Evolutionary conservation across 2,888 invertebrate species (phyloP).

Genomic region (Leptura quadrifasciata): DNA sequence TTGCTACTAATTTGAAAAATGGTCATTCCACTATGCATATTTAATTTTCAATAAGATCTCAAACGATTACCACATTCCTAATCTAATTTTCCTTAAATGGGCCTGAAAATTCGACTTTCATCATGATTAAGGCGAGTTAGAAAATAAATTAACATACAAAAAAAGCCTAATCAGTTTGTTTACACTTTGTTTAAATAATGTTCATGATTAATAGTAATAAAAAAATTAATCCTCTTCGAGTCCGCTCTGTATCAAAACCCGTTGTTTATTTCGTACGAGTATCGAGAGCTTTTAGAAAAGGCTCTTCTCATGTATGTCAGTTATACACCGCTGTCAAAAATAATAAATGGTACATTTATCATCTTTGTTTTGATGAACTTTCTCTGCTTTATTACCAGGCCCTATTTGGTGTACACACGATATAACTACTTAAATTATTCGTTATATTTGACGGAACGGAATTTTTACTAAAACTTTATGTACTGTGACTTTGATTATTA

Average conservation of each 20-base stretch:
- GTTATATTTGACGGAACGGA: neutral
- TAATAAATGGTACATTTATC: slow-evolving; percentile 47
- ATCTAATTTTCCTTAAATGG: neutral
- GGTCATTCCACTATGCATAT: no score
- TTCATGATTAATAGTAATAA: neutral
- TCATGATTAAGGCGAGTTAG: neutral
- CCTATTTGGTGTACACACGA: slow-evolving; percentile 20
- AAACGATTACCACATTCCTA: neutral
- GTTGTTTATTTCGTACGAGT: slow-evolving; percentile 16
- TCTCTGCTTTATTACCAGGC: slow-evolving; percentile 33
- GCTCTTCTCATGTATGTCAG: slow-evolving; percentile 19
- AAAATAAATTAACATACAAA: slow-evolving; percentile 3
- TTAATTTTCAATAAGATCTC: neutral
- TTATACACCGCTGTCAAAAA: slow-evolving; percentile 37
- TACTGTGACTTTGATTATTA: neutral
- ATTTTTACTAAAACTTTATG: slow-evolving; percentile 12
- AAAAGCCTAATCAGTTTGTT: slow-evolving; percentile 12
- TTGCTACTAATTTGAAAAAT: no score
- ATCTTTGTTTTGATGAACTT: slow-evolving; percentile 45
- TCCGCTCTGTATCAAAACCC: slow-evolving; percentile 9
- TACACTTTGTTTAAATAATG: neutral
- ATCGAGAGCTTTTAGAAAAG: slow-evolving; percentile 26
- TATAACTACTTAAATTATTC: neutral
- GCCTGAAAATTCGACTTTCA: neutral
- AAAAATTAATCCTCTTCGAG: slow-evolving; percentile 13